These are phyloP conservation scores for Danio choprae DNA, from an alignment of 2,797 vertebrate species.

Conservation along the genomic window DNA sequence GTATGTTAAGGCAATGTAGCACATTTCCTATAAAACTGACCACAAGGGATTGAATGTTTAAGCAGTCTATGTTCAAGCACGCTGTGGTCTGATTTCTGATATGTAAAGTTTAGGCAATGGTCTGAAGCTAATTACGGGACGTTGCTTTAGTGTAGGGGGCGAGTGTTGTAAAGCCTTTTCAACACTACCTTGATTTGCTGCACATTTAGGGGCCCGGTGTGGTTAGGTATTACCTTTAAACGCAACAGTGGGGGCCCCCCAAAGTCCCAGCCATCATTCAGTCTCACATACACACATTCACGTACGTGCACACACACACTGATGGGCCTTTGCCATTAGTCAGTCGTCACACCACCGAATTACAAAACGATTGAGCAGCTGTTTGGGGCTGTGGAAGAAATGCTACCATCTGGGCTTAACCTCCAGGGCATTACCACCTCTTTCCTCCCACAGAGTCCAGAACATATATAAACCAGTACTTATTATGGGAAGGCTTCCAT, in stretches of 20 bases:
- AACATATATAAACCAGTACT: constrained; percentile 33
- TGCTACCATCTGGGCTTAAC: constrained; percentile 48
- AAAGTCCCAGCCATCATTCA: constrained; percentile 34
- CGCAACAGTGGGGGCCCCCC: constrained; percentile 35
- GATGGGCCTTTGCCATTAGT: constrained; percentile 60
- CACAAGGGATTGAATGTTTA: constrained; percentile 15
- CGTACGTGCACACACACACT: constrained; percentile 22
- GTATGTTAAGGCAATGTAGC: not conserved
- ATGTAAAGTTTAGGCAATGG: constrained; percentile 42
- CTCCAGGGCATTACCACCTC: constrained; percentile 52
- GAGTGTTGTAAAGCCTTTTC: constrained; percentile 71
- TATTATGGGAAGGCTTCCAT: not conserved
- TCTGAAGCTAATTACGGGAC: constrained; percentile 26
- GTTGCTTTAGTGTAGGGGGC: constrained; percentile 47
- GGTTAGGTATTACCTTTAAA: constrained; percentile 45
- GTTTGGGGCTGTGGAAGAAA: constrained; percentile 53
- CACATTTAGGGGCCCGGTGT: constrained; percentile 61
- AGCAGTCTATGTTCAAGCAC: constrained; percentile 14
- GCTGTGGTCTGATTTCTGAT: constrained; percentile 28
- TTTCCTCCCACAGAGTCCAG: constrained; percentile 30
- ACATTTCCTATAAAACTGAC: constrained; percentile 12
- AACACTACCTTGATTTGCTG: constrained; percentile 69
- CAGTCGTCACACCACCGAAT: constrained; percentile 55
- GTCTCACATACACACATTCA: constrained; percentile 25
- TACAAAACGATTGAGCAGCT: constrained; percentile 59